Base-by-base conservation (phyloP, 2,113 vertebrate genomes). In the Charadrius vociferus region DNA sequence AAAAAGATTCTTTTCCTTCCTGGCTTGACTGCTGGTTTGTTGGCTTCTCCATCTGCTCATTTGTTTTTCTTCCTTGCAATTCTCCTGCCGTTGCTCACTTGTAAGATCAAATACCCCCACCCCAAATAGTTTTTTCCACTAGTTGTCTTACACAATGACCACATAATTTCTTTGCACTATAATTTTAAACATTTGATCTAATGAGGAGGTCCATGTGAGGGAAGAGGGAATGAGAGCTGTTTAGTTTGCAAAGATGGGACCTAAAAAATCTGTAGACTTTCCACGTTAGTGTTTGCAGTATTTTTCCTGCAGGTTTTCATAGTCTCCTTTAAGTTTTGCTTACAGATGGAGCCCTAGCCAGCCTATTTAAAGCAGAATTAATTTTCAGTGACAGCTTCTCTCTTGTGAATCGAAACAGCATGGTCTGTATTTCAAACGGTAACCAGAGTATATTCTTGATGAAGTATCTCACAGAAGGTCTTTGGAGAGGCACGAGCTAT, bases 361-460 rank as follows among this genome's bases (percentile, higher is more conserved):
- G 53, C 50, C 82, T 96, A 53, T 83, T 94, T 93, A 90, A 89
- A 73, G 71, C 55, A 81, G 67, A 94, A 78, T 83, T 97, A 86
- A 88, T 96, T 95, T 88, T 86, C 80, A 81, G n/a, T 96, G 93
- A 78, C 86, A 73, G 63, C 68, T 90, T 4, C 18, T 88, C 72
- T 90, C 90, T 78, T 58, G 68, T 83, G 90, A 83, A 88, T 93
- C 4, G 3, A 88, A 93, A 78, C 67, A 90, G n/a, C 49, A 20
- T 26, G 32, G 55, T 81, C 52, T 84, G 63, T 92, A 56, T 84
- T 93, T 96, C 74, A 90, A 39, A 96, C 56, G 41, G 74, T 70
- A 97, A 86, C 55, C 50, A 52, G 47, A 63, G 63, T 63, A 52
- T 74, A 39, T 94, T 93, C 43, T 55, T 74, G 58, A 74, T 67